phyloP scores from a whole-genome alignment of 1,140 invertebrate genomes.

The Drosophila parvula region DNA sequence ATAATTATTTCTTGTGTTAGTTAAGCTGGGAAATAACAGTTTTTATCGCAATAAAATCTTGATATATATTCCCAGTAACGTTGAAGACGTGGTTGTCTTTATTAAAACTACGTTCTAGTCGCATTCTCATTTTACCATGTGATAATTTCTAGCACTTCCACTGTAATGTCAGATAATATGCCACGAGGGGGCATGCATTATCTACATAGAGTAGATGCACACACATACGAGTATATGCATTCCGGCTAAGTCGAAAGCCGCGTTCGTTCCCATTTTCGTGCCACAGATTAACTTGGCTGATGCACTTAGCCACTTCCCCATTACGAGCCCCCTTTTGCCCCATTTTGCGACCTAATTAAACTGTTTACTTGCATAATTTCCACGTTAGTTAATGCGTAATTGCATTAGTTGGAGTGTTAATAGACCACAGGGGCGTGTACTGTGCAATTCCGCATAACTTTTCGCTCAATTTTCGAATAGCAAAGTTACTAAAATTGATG shows the following conservation, averaged over 20 bases:
- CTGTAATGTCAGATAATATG: conserved; percentile 17
- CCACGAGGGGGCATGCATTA: conserved; percentile 6
- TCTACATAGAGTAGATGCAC: not conserved
- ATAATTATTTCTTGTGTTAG: not conserved
- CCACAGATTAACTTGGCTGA: conserved; percentile 33
- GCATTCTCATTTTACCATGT: conserved; percentile 2
- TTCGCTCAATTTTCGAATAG: conserved; percentile 72
- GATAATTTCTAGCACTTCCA: conserved; percentile 11
- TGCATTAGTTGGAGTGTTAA: conserved; percentile 59
- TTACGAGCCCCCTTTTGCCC: conserved; percentile 7
- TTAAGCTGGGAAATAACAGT: not conserved
- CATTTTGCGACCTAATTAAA: conserved; percentile 73
- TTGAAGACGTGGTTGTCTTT: not conserved
- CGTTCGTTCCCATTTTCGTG: conserved; percentile 33
- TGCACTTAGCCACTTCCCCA: conserved; percentile 27
- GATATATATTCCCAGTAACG: not conserved
- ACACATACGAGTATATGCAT: conserved; percentile 17
- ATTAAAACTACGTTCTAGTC: not conserved
- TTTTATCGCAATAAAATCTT: not conserved
- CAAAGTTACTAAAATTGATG: conserved; percentile 68
- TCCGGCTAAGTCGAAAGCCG: conserved; percentile 18
- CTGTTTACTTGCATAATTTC: conserved; percentile 81
- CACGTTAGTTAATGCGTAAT: conserved; percentile 72
- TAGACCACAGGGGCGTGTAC: conserved; percentile 23
- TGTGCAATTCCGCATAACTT: conserved; percentile 61